Percentiles rank a stretch among this genome's conserved stretches.
Conservation (phyloP, 2,113 vertebrate genomes). For the Sceloporus tristichus region DNA sequence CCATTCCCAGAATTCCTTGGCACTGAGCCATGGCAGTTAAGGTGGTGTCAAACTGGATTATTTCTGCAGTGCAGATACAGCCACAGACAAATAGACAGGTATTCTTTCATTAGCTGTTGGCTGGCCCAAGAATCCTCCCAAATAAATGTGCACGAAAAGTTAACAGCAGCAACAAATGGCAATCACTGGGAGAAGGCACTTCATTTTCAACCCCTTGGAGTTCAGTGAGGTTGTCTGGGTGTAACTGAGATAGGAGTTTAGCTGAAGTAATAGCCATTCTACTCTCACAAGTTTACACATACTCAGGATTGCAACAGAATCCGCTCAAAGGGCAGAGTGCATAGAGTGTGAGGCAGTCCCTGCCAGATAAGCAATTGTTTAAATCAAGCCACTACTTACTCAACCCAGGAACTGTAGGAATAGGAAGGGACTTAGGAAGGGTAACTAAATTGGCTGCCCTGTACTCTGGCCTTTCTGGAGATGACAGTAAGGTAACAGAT, state of each 20-base stretch:
- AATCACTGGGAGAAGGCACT: background rate
- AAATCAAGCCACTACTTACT: slow-evolving; percentile 12
- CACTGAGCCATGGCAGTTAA: no score
- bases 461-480: background rate
- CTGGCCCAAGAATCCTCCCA: background rate
- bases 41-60: no score
- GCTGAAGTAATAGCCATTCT: slow-evolving; percentile 29
- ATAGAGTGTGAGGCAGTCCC: slow-evolving; percentile 25
- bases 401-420: background rate
- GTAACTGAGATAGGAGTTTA: slow-evolving; percentile 12
- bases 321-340: slow-evolving; percentile 36
- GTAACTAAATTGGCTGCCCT: background rate
- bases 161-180: background rate
- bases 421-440: background rate
- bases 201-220: background rate
- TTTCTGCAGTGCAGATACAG: no score
- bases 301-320: slow-evolving; percentile 26
- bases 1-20: no score
- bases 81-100: no score
- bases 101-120: no score
- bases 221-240: slow-evolving; percentile 9
- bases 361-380: slow-evolving; percentile 33
- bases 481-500: background rate
- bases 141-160: background rate
- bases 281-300: slow-evolving; percentile 29